phyloP scores from a whole-genome alignment of 2,797 vertebrate species.

The Aviceda leuphotes region DNA sequence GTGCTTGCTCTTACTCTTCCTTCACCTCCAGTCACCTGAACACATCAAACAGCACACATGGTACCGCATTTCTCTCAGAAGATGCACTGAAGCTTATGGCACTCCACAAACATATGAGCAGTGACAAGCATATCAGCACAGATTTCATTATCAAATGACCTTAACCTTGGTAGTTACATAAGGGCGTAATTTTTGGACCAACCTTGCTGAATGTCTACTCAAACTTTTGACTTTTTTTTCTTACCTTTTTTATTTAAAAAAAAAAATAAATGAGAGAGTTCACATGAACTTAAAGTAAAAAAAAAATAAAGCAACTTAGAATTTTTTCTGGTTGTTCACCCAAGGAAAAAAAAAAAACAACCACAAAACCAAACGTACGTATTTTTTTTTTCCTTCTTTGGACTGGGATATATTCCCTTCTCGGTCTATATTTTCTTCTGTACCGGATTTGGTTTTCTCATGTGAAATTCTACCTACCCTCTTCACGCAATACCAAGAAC shows the following conservation, averaged over 20 bases:
- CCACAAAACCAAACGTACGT: not conserved
- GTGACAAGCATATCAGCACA: not conserved
- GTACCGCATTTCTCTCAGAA: not conserved
- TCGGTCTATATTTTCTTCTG: not conserved
- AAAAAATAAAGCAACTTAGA: rapidly evolving
- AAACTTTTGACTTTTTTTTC: not conserved
- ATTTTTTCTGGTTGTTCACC: not conserved
- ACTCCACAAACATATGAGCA: not conserved
- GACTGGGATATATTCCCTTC: not conserved
- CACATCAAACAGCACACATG: not conserved
- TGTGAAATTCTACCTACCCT: not conserved
- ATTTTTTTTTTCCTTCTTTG: not conserved
- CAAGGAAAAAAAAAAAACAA: too few relatives aligned
- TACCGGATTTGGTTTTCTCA: not conserved
- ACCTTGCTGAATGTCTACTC: not conserved
- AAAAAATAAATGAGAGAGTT: not conserved
- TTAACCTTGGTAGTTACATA: not conserved
- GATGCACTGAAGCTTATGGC: rapidly evolving
- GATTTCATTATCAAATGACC: not conserved
- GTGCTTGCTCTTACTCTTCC: not conserved
- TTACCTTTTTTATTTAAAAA: not conserved
- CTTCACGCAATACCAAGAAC: rapidly evolving
- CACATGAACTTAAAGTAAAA: not conserved
- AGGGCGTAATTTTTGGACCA: not conserved
- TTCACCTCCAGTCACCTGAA: not conserved